Evolutionary conservation across 2,797 vertebrate genomes (phyloP).

Genomic region (Smutsia temminckii): DNA sequence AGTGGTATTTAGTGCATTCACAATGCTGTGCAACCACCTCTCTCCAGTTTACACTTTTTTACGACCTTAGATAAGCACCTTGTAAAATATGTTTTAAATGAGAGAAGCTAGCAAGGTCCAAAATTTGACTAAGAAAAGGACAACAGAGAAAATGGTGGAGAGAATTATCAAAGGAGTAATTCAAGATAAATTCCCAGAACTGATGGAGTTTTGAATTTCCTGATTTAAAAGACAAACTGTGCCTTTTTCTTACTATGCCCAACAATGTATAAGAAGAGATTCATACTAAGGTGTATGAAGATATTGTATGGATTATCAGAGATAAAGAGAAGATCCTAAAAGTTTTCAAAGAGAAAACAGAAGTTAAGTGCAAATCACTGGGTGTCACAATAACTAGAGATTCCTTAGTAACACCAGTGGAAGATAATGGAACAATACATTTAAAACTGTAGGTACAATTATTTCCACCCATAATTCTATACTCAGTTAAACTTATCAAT

Average conservation of each 20-base stretch:
- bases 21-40: not conserved
- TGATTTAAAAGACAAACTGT: not conserved
- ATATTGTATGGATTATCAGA: not conserved
- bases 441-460: not conserved
- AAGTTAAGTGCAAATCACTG: not conserved
- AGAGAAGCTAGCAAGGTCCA: not conserved
- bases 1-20: not conserved
- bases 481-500: not conserved
- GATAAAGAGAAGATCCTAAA: not conserved
- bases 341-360: not conserved
- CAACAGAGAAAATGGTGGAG: not conserved
- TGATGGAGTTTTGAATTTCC: not conserved
- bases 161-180: not conserved
- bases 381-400: not conserved
- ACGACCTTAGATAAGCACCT: not conserved
- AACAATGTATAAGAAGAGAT: not conserved
- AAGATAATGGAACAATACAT: not conserved
- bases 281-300: not conserved
- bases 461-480: not conserved
- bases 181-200: not conserved
- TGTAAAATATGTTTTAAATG: not conserved
- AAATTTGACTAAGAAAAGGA: not conserved
- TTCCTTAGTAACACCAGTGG: not conserved
- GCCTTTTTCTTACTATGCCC: not conserved
- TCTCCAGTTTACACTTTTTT: not conserved